phyloP scores from a whole-genome alignment of 2,113 vertebrate genomes.

The Eulacestoma nigropectus region DNA sequence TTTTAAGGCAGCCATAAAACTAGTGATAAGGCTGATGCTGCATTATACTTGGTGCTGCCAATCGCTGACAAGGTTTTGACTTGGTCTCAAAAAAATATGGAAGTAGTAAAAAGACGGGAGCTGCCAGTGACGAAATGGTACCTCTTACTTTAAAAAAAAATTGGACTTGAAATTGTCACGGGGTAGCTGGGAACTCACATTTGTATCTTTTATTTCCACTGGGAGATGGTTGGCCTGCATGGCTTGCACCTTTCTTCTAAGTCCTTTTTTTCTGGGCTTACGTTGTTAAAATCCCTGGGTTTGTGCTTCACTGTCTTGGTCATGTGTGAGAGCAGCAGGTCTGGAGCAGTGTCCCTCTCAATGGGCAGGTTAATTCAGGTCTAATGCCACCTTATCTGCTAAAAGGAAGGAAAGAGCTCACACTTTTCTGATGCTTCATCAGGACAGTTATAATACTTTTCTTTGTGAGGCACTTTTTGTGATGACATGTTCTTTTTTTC shows the following conservation, averaged over 20 bases:
- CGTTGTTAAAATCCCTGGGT: neutral
- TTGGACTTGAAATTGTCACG: neutral
- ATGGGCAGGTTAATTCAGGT: neutral
- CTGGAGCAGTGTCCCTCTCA: neutral
- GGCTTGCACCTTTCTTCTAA: neutral
- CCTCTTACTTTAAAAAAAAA: neutral
- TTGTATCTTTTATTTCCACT: neutral
- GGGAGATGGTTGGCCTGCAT: neutral
- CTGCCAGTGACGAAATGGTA: neutral
- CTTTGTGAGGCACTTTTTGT: neutral
- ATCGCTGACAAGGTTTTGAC: neutral
- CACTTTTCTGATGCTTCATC: neutral
- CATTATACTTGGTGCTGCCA: neutral
- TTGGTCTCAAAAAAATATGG: neutral
- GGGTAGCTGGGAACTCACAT: neutral
- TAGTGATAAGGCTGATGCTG: neutral
- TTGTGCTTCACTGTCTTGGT: neutral
- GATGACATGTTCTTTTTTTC: neutral
- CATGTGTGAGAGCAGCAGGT: slow-evolving; percentile 29
- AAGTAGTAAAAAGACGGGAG: neutral
- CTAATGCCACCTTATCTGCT: neutral
- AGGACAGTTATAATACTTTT: neutral
- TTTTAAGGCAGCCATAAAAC: neutral
- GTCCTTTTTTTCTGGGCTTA: neutral
- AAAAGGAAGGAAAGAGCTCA: neutral